Percentiles rank a stretch among this genome's conserved stretches.
phyloP scores from a whole-genome alignment of 2,113 vertebrate species.

The Cyprinodon variegatus region DNA sequence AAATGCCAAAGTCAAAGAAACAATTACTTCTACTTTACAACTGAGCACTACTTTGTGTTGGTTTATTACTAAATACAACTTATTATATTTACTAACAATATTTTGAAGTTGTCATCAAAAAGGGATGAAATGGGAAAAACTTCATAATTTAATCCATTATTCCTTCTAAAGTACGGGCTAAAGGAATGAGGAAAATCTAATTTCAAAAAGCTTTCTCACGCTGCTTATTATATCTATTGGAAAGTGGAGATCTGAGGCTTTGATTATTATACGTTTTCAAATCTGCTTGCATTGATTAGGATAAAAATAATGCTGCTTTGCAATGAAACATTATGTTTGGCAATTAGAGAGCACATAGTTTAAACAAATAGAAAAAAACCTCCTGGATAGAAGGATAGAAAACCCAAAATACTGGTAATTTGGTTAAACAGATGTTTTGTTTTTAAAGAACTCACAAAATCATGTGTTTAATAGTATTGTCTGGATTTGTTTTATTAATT shows the following conservation, averaged over 20 bases:
- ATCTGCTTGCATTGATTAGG: constrained; percentile 2
- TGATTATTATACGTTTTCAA: constrained; percentile 11
- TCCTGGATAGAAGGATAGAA: too few species aligned
- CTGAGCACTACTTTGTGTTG: too few species aligned
- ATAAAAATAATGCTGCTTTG: background rate
- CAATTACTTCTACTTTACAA: too few species aligned
- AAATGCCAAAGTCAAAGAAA: too few species aligned
- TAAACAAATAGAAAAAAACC: background rate
- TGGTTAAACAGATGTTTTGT: too few species aligned
- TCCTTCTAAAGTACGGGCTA: background rate
- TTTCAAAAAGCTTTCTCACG: background rate
- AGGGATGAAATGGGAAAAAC: too few species aligned
- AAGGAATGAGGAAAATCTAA: background rate
- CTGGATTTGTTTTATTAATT: background rate
- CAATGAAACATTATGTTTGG: background rate
- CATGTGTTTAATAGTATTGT: too few species aligned
- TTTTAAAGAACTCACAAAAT: too few species aligned
- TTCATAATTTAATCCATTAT: background rate
- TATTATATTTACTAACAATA: too few species aligned
- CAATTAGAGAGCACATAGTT: background rate
- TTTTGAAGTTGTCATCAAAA: too few species aligned
- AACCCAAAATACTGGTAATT: too few species aligned
- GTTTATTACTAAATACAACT: too few species aligned
- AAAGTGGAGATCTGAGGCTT: background rate
- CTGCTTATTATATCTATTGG: background rate